Base-by-base conservation (phyloP, 2,113 vertebrate genomes). In the Cavia aperea region DNA sequence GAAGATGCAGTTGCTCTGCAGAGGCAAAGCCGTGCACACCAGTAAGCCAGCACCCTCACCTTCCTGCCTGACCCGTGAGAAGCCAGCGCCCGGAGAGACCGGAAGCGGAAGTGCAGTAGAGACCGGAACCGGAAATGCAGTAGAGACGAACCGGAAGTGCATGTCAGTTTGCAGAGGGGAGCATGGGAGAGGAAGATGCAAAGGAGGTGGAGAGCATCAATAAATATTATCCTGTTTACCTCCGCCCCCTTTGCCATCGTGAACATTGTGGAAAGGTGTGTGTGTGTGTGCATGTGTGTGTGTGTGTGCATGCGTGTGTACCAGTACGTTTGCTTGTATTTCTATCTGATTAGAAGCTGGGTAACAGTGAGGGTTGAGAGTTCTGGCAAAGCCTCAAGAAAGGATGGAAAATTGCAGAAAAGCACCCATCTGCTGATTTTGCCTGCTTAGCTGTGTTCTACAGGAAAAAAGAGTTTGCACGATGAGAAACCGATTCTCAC, bases 61-160 rank as follows among this genome's bases (percentile, higher is more conserved):
- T 79, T 46, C 49, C 87, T 84, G 93, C 72, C 90, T 60, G 81
- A 89, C 21, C 63, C 88, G 78, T 4, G 79, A 81, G 62, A 93
- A 92, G 68, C 24, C 58, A 79, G 60, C 39, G 12, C 31, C 39
- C 39, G 39, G 2, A 39, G 39, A 39, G 39, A 39, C 39, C 39
- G 39, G 39, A 39, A 39, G 39, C 39, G 3, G 39, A 39, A 39
- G 3, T 39, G 81, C 13, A 18, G 11, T 29, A 73, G 21, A 88
- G 56, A 85, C 88, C 51, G 63, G 18, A 87, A 46, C 85, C 60
- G 29, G 73, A 92, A 81, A 81, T 56, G 39, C 29, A n/a, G 12
- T 56, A 18, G 54, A 39, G 39, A 39, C 39, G 39, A 39, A 39
- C 39, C 39, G 39, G 39, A 39, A 39, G 39, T 39, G 39, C 39